Evolutionary conservation across 2,113 vertebrate genomes (phyloP).

Genomic region (Pelodiscus sinensis): DNA sequence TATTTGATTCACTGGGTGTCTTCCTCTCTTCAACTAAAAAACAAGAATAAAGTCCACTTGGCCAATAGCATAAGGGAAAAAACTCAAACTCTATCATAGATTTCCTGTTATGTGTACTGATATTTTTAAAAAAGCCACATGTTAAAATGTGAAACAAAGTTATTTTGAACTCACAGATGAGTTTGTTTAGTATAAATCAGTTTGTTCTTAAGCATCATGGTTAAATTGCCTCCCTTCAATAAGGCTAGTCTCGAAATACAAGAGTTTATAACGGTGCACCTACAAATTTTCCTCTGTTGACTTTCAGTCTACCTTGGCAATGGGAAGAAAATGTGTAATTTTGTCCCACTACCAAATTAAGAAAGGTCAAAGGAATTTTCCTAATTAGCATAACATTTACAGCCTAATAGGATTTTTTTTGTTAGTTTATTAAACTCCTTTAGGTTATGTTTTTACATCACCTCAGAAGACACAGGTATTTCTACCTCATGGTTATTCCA

Average conservation of each 20-base stretch:
- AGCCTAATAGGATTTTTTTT: not conserved
- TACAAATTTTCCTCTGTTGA: not conserved
- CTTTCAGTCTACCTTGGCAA: not conserved
- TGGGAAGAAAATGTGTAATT: not conserved
- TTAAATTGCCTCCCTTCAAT: not conserved
- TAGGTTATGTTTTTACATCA: not conserved
- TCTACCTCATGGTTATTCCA: not conserved
- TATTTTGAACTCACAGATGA: not conserved
- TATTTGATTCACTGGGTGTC: conserved; percentile 87
- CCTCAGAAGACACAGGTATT: not conserved
- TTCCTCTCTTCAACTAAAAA: conserved; percentile 83
- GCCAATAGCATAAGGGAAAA: not conserved
- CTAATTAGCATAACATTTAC: not conserved
- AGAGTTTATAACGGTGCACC: not conserved
- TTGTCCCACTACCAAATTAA: not conserved
- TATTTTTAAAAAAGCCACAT: not conserved
- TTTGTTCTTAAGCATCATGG: not conserved
- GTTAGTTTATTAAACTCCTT: not conserved
- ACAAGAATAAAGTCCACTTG: not conserved
- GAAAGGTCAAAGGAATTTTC: not conserved
- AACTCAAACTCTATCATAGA: not conserved
- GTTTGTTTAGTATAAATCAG: not conserved
- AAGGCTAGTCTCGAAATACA: not conserved
- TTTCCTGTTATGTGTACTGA: not conserved
- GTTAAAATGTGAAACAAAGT: not conserved